Evolutionary conservation across 2,113 vertebrate species (phyloP), one percentile per base, ranked within the genome.

Genomic region (Hylia prasina): DNA sequence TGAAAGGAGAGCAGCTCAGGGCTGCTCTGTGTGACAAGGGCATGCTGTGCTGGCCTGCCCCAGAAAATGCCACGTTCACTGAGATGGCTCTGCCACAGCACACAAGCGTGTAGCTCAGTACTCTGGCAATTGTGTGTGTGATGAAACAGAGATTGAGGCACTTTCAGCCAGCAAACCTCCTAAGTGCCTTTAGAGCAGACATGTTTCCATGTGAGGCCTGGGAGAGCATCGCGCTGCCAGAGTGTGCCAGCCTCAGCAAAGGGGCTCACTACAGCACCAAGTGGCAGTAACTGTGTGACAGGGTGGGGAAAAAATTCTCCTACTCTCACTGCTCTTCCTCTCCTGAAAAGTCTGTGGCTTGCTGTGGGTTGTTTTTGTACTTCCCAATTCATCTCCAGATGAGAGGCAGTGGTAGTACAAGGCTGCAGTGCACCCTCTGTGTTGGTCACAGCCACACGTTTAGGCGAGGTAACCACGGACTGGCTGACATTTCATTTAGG

Each of bases 141-240:
- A 68, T 30, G 10, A 58, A 87, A 78, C 56, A 64, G 57, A 88
- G 81, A 69, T 1, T 4, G 40, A 86, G 79, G 45, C 21, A 48
- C 13, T 25, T 80, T 54, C 63, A 61, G 50, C 27, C 71, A 86
- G 53, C 16, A 56, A 76, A 28, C 22, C 48, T 60, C 11, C n/a
- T 6, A 11, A 42, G 27, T 37, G 40, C 53, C 39, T 64, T 37
- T 19, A 45, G 44, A 72, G 31, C 47, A 3, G 6, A 53, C 0
- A 0, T 1, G 2, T n/a, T 85, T 51, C 56, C 35, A 54, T 11
- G 11, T 14, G 51, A 44, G 39, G 19, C n/a, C 13, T 0, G 0
- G 31, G 53, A 77, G 23, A 69, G 21, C 48, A 39, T 47, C 76
- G 17, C 8, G 4, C 37, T 51, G 65, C 51, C 42, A 70, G 44